phyloP scores from a whole-genome alignment of 2,888 invertebrate species.

The Philereme vetulata region DNA sequence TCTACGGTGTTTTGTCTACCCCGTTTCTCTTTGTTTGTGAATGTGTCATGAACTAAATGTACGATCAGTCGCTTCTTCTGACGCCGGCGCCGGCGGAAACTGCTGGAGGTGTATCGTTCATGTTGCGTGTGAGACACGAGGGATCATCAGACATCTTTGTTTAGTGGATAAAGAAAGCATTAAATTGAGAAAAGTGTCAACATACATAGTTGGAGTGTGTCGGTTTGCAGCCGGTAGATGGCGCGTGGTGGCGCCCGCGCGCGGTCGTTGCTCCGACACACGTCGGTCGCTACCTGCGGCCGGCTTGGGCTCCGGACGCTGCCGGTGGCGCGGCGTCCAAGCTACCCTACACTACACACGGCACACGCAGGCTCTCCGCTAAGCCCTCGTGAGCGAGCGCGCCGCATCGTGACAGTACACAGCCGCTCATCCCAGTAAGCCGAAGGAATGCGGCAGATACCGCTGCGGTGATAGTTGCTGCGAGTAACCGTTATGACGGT shows the following conservation, averaged over 20 bases:
- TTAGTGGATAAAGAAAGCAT: conserved; percentile 2
- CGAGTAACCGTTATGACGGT: conserved; percentile 9
- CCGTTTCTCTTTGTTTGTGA: conserved; percentile 12
- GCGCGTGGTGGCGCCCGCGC: conserved; percentile 21
- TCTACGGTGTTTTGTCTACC: neutral
- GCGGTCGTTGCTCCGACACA: conserved; percentile 61
- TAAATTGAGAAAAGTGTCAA: conserved; percentile 14
- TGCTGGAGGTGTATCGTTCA: neutral
- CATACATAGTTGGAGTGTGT: conserved; percentile 5
- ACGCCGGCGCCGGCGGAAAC: neutral
- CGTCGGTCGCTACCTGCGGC: conserved; percentile 14
- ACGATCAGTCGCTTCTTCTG: neutral
- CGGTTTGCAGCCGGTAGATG: conserved; percentile 41
- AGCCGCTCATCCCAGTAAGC: conserved; percentile 6
- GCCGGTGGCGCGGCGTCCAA: neutral
- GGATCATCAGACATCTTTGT: neutral
- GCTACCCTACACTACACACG: neutral
- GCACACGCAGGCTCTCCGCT: neutral
- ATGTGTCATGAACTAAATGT: neutral
- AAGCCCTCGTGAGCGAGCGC: neutral
- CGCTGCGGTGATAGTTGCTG: conserved; percentile 1
- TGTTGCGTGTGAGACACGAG: neutral
- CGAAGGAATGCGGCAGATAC: conserved; percentile 13
- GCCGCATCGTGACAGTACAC: neutral
- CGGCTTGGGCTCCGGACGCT: neutral